Evolutionary conservation across 92 coral and sea anemone species (phyloP), one percentile per base, ranked within the genome.

Genomic region (Epizoanthus scotinus): DNA sequence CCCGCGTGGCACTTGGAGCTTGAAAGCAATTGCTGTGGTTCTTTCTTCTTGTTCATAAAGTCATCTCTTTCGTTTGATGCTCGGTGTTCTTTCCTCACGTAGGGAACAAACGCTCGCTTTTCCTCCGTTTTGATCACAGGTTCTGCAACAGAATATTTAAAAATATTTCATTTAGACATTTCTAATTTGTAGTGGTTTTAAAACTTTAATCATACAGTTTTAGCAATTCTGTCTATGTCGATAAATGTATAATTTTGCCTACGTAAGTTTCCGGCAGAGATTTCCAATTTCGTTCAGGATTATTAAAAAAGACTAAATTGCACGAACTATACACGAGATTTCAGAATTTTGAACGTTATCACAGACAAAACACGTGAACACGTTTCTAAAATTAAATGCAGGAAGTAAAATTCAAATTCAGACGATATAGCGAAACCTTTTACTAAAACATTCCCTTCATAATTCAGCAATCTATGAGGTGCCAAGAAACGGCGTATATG

Each of bases 71-170:
- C 81, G 21, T 40, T 20, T 36, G 54, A 25, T 20, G 17, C 18
- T 25, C 15, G 13, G 18, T 13, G 52, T 47, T 75, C 81, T 40
- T 75, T 75, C 29, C 68, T 75, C 31, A 70, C 71, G 31, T 78
- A 88, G 0, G 88, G 91, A 13, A 83, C 52, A 22, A 84, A 84
- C 2, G 86, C 85, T 20, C 85, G 73, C 36, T 83, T 87, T 60
- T 87, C 87, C 31, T 83, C 81, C 2, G 54, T 59, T 75, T 59
- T 75, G 5, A 59, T 17, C 0, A 38, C 38, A 6, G 42, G 28
- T 38, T 75, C 81, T 75, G 25, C 28, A 75, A 75, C 63, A 75
- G 34, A 75, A 74, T 20, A 59, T n/a, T n/a, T n/a, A 75, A 34
- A 14, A 31, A 58, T 57, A 59, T 18, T 52, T 24, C 2, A 29